Evolutionary conservation across 2,888 invertebrate species (phyloP).

Genomic region (Lumbricus terrestris): DNA sequence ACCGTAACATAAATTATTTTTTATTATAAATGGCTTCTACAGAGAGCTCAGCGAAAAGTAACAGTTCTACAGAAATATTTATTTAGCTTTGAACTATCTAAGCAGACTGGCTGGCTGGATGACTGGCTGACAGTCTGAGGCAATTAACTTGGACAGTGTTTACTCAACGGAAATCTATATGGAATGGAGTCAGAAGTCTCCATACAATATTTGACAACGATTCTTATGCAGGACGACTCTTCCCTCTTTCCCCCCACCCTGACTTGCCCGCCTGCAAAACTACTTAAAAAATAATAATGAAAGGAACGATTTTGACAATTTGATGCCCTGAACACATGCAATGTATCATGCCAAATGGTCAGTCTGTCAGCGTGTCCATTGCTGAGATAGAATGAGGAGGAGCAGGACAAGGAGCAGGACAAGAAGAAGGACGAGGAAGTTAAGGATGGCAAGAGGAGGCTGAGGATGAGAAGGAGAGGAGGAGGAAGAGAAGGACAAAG

Average conservation of each 20-base stretch:
- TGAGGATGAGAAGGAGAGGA: too few species aligned
- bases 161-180: neutral
- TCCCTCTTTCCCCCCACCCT: too few species aligned
- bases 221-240: neutral
- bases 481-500: too few species aligned
- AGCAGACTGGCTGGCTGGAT: neutral
- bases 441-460: too few species aligned
- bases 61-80: neutral
- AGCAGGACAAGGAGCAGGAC: constrained; percentile 10
- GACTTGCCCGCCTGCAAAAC: neutral
- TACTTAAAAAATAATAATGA: neutral
- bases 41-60: neutral
- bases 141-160: neutral
- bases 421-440: constrained; percentile 7
- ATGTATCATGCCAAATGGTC: neutral
- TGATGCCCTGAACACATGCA: neutral
- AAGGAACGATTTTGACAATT: neutral
- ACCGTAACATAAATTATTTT: neutral
- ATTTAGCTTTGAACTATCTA: neutral
- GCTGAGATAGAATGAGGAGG: neutral
- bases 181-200: neutral
- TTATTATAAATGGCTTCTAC: neutral
- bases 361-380: neutral
- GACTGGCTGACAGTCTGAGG: too few species aligned
- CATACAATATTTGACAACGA: too few species aligned